These are phyloP conservation scores for Cyphomyrus plagiostoma DNA, from an alignment of 2,113 vertebrate species.

Conservation along the genomic window DNA sequence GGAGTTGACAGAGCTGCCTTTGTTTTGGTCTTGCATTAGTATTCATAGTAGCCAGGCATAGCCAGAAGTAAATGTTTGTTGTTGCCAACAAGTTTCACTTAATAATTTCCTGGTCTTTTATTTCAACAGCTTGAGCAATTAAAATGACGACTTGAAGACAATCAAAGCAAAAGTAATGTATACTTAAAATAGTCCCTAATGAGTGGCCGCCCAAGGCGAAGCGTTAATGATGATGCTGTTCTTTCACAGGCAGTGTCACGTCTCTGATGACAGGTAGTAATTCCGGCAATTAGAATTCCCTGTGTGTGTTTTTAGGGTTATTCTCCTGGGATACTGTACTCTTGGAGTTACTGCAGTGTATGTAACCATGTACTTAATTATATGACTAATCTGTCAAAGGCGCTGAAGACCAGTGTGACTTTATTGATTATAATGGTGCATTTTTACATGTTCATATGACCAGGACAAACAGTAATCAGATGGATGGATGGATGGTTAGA, in stretches of 20 bases:
- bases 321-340: background rate
- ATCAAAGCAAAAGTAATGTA: background rate
- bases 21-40: background rate
- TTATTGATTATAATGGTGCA: background rate
- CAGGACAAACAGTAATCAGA: background rate
- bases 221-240: background rate
- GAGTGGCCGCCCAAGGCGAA: background rate
- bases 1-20: background rate
- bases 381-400: background rate
- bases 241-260: background rate
- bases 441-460: background rate
- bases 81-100: background rate
- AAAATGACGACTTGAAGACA: background rate
- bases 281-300: background rate
- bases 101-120: background rate
- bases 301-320: background rate
- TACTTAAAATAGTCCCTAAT: background rate
- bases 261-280: background rate
- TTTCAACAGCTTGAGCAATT: conserved; percentile 1
- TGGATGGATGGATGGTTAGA: background rate
- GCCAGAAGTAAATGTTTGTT: background rate
- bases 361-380: background rate
- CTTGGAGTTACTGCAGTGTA: background rate
- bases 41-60: background rate
- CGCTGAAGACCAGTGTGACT: background rate